phyloP scores from a whole-genome alignment of 2,797 vertebrate species.

The Silurus aristotelis region DNA sequence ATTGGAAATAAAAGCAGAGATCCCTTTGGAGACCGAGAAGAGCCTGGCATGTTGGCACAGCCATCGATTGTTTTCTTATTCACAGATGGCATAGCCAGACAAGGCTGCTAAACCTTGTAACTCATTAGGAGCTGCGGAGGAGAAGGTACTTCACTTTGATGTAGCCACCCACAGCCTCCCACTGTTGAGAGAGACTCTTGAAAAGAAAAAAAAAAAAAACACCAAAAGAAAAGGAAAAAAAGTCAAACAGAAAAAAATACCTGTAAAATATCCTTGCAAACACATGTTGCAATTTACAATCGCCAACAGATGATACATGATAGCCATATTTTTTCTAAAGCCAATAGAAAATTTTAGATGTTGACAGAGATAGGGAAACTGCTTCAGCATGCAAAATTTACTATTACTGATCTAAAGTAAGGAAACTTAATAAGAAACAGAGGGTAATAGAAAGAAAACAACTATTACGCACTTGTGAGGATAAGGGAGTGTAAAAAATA shows the following conservation, averaged over 20 bases:
- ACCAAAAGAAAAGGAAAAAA: neutral
- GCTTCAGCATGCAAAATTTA: conserved; percentile 58
- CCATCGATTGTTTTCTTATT: conserved; percentile 63
- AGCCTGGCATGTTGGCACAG: conserved; percentile 66
- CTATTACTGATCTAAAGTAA: conserved; percentile 35
- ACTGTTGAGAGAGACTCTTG: conserved; percentile 76
- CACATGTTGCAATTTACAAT: conserved; percentile 33
- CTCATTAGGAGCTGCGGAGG: conserved; percentile 75
- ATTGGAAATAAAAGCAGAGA: conserved; percentile 57
- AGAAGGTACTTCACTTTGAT: conserved; percentile 79
- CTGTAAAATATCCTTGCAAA: conserved; percentile 56
- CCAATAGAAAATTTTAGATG: conserved; percentile 56
- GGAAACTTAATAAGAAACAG: conserved; percentile 54
- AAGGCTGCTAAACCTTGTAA: conserved; percentile 80
- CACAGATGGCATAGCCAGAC: conserved; percentile 79
- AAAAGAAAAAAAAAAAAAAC: conserved; percentile 68
- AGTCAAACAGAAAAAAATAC: conserved; percentile 61
- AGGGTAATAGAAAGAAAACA: conserved; percentile 48
- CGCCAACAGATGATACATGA: conserved; percentile 42
- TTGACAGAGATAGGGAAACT: conserved; percentile 63
- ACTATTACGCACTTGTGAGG: conserved; percentile 52
- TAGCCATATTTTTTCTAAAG: conserved; percentile 56
- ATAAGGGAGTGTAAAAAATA: conserved; percentile 59
- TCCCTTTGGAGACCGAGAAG: conserved; percentile 65
- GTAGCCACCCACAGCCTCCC: conserved; percentile 79